A percentile compares a stretch with the other conserved stretches of the same genome.
These are phyloP conservation scores for Diloba caeruleocephala DNA, from an alignment of 2,888 invertebrate species.

Conservation along the genomic window DNA sequence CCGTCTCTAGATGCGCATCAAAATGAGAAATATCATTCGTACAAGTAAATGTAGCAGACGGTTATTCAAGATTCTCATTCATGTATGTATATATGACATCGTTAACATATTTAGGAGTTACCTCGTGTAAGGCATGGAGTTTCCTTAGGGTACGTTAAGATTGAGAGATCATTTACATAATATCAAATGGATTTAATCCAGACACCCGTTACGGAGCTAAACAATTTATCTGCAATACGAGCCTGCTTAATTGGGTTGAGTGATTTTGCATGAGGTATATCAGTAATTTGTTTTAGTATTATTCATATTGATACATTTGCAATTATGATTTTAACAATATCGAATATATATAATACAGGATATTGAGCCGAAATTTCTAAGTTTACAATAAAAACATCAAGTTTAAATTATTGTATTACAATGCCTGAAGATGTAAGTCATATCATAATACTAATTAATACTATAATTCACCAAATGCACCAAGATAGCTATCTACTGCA, in stretches of 20 bases:
- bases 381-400: no score
- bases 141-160: conserved; percentile 36
- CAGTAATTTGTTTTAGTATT: background rate
- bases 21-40: conserved; percentile 37
- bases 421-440: no score
- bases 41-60: conserved; percentile 30
- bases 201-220: conserved; percentile 31
- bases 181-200: conserved; percentile 47
- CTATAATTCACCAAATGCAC: background rate
- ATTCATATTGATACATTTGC: background rate
- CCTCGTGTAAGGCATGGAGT: conserved; percentile 33
- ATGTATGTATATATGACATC: conserved; percentile 49
- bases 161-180: conserved; percentile 49
- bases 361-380: no score
- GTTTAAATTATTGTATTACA: no score
- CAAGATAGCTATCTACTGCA: no score
- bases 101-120: conserved; percentile 54
- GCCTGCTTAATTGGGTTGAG: conserved; percentile 22
- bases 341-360: no score
- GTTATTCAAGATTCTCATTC: conserved; percentile 43
- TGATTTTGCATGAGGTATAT: conserved; percentile 13
- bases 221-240: conserved; percentile 42
- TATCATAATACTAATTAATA: background rate
- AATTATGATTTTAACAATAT: no score
- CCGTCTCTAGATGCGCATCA: conserved; percentile 30